Evolutionary conservation across 2,888 invertebrate species (phyloP).

Genomic region (Myopa tessellatipennis): DNA sequence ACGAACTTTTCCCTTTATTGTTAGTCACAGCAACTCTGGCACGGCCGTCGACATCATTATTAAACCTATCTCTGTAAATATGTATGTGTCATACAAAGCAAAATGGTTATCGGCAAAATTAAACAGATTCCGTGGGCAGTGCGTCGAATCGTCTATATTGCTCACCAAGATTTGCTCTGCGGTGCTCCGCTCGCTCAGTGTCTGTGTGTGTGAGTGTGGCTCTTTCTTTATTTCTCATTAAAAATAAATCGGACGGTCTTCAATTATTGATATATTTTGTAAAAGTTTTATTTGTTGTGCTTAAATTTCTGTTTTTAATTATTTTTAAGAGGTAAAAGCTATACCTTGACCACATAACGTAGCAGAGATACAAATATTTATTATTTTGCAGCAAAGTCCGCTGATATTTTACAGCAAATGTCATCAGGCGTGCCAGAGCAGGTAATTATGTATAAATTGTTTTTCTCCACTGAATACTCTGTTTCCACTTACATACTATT

Average conservation of each 20-base stretch:
- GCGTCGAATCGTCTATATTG: constrained; percentile 38
- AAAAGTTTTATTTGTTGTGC: constrained; percentile 58
- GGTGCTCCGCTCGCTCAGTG: constrained; percentile 29
- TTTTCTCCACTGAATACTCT: constrained; percentile 40
- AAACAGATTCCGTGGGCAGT: constrained; percentile 37
- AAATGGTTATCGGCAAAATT: constrained; percentile 47
- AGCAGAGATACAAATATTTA: constrained; percentile 32
- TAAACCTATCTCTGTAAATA: constrained; percentile 38
- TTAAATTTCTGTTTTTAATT: constrained; percentile 55
- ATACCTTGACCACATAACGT: constrained; percentile 16
- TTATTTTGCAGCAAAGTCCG: constrained; percentile 56
- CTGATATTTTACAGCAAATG: constrained; percentile 74
- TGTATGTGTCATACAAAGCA: constrained; percentile 46
- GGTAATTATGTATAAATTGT: constrained; percentile 71
- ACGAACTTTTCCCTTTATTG: no score
- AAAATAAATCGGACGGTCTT: constrained; percentile 47
- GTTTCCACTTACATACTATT: constrained; percentile 21
- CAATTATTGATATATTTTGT: constrained; percentile 54
- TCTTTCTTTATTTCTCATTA: constrained; percentile 43
- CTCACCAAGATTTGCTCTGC: constrained; percentile 32
- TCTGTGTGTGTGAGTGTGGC: constrained; percentile 38
- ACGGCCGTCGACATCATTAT: constrained; percentile 47
- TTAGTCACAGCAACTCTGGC: constrained; percentile 30
- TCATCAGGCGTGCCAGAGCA: constrained; percentile 93
- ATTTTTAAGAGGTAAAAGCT: constrained; percentile 48